Conservation (phyloP, 2,888 invertebrate genomes). For the Beris chalybata region DNA sequence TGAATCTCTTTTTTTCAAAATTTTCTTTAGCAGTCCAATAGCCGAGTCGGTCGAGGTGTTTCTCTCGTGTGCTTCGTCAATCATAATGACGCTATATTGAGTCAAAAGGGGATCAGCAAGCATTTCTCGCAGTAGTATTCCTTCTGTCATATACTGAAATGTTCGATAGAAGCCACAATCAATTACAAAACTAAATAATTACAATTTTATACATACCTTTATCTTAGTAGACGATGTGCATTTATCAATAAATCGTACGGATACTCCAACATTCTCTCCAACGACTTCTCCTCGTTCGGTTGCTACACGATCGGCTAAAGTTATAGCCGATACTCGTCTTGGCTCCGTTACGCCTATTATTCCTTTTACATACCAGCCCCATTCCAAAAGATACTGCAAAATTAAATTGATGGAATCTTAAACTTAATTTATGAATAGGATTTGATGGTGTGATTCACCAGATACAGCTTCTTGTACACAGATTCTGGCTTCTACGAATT, state of each 20-base stretch:
- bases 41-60: constrained; percentile 91
- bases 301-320: constrained; percentile 85
- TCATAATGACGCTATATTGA: constrained; percentile 82
- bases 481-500: no score
- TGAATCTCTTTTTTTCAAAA: constrained; percentile 78
- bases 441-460: no score
- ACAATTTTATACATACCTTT: constrained; percentile 61
- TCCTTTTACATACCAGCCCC: constrained; percentile 78
- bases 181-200: no score
- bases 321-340: constrained; percentile 84
- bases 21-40: constrained; percentile 91
- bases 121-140: constrained; percentile 91
- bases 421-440: no score
- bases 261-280: constrained; percentile 81
- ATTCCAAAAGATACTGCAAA: constrained; percentile 81
- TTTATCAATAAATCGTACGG: constrained; percentile 76
- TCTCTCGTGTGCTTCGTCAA: constrained; percentile 96
- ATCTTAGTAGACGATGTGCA: constrained; percentile 68
- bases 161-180: neutral
- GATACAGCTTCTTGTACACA: no score
- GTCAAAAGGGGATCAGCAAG: constrained; percentile 90
- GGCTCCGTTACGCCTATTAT: constrained; percentile 91
- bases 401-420: no score
- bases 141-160: constrained; percentile 91
- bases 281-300: constrained; percentile 80